Evolutionary conservation across 2,888 invertebrate species (phyloP).

Genomic region (Eudemis profundana): DNA sequence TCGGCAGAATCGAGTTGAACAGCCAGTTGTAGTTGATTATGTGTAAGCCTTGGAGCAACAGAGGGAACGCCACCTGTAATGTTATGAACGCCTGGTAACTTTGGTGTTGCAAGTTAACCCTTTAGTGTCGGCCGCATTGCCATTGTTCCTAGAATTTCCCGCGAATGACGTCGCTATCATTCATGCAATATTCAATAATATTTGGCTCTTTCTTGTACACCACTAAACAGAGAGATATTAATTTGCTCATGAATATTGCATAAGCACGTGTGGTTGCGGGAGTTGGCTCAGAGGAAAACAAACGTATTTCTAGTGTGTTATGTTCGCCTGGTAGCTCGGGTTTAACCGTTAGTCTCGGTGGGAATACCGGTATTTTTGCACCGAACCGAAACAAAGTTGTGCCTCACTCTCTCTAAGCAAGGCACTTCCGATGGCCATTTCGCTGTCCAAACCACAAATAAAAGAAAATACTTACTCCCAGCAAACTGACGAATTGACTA

Average conservation of each 20-base stretch:
- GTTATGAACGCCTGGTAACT: conserved; percentile 36
- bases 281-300: conserved; percentile 17
- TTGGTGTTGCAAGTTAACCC: conserved; percentile 43
- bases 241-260: background rate
- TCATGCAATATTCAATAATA: background rate
- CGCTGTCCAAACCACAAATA: no score
- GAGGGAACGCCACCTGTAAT: conserved; percentile 89
- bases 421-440: no score
- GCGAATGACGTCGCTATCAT: background rate
- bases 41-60: conserved; percentile 89
- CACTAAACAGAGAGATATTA: conserved; percentile 11
- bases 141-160: conserved; percentile 19
- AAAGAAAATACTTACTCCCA: conserved; percentile 67
- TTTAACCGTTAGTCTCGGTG: conserved; percentile 34
- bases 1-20: conserved; percentile 89
- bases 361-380: conserved; percentile 26
- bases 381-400: no score
- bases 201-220: conserved; percentile 14
- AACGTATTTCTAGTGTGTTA: conserved; percentile 18
- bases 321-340: conserved; percentile 33
- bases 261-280: background rate
- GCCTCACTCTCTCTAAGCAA: no score
- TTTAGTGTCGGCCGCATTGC: conserved; percentile 31
- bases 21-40: conserved; percentile 92
- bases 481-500: conserved; percentile 71